Evolutionary conservation across 2,888 invertebrate genomes (phyloP).

Genomic region (Teinopalpus imperialis): DNA sequence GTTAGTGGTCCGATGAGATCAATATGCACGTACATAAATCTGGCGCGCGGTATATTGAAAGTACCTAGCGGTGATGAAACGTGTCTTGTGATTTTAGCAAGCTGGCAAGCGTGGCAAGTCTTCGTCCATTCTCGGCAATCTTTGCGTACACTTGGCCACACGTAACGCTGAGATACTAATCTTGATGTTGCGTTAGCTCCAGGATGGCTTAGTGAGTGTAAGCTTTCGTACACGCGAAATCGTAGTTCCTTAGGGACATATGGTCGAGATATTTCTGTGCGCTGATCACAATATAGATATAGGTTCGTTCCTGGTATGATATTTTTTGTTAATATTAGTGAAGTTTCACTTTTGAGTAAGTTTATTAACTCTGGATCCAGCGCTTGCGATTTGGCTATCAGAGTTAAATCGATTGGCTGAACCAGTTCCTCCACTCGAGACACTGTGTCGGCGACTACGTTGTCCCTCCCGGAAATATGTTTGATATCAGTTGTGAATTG

Average conservation of each 20-base stretch:
- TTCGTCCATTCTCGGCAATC: slow-evolving; percentile 27
- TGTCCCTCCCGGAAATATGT: slow-evolving; percentile 39
- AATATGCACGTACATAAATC: slow-evolving; percentile 43
- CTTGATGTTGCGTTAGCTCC: slow-evolving; percentile 21
- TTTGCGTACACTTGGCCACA: slow-evolving; percentile 29
- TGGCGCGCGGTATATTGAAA: slow-evolving; percentile 30
- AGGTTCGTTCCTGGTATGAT: background rate
- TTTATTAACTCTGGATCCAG: slow-evolving; percentile 29
- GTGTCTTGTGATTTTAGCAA: slow-evolving; percentile 24
- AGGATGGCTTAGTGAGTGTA: slow-evolving; percentile 31
- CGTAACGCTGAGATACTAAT: slow-evolving; percentile 25
- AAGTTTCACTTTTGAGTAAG: slow-evolving; percentile 8
- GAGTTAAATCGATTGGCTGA: slow-evolving; percentile 24
- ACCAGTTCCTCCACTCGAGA: slow-evolving; percentile 32
- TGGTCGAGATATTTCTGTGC: slow-evolving; percentile 20
- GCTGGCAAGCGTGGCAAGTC: slow-evolving; percentile 24
- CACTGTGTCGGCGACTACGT: slow-evolving; percentile 41
- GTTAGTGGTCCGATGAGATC: slow-evolving; percentile 40
- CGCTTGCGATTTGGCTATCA: slow-evolving; percentile 28
- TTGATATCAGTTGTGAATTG: slow-evolving; percentile 46
- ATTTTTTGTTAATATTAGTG: background rate
- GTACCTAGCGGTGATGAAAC: slow-evolving; percentile 24
- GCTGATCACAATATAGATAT: background rate
- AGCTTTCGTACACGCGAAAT: slow-evolving; percentile 23
- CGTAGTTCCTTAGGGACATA: slow-evolving; percentile 25